Percentiles rank a stretch among this genome's conserved stretches.
Evolutionary conservation across 2,888 invertebrate genomes (phyloP).

Genomic region (Gastracanthus pulcherrimus): DNA sequence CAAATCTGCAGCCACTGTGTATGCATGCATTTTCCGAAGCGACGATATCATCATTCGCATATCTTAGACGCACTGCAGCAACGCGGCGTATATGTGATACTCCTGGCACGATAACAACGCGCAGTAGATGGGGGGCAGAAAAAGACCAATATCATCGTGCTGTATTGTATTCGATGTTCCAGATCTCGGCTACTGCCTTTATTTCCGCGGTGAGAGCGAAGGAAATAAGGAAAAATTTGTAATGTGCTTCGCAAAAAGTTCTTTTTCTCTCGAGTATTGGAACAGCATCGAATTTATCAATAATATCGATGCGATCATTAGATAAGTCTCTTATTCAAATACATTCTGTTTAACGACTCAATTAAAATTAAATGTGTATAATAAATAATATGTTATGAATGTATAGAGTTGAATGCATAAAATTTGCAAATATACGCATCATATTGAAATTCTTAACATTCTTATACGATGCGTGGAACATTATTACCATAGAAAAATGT

Average conservation of each 20-base stretch:
- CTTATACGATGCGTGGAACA: too few species aligned
- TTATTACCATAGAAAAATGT: too few species aligned
- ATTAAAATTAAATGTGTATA: too few species aligned
- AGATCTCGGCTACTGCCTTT: not conserved
- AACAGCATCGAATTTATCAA: not conserved
- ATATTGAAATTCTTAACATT: too few species aligned
- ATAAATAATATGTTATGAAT: too few species aligned
- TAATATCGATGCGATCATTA: not conserved
- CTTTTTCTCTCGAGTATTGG: not conserved
- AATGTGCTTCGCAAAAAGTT: not conserved
- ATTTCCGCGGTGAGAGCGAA: not conserved
- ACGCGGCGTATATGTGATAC: not conserved
- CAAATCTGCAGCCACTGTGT: not conserved
- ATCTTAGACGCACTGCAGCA: not conserved
- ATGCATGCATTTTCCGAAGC: too few species aligned
- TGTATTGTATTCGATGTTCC: constrained; percentile 16
- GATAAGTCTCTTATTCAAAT: too few species aligned
- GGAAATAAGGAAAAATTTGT: too few species aligned
- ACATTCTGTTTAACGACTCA: too few species aligned
- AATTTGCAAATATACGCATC: too few species aligned
- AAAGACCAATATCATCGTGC: constrained; percentile 18
- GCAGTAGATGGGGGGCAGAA: not conserved
- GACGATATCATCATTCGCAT: constrained; percentile 11
- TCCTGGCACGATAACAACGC: constrained; percentile 2
- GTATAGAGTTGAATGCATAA: too few species aligned